Conservation (phyloP, 2,797 vertebrate species). For the Labroides dimidiatus region DNA sequence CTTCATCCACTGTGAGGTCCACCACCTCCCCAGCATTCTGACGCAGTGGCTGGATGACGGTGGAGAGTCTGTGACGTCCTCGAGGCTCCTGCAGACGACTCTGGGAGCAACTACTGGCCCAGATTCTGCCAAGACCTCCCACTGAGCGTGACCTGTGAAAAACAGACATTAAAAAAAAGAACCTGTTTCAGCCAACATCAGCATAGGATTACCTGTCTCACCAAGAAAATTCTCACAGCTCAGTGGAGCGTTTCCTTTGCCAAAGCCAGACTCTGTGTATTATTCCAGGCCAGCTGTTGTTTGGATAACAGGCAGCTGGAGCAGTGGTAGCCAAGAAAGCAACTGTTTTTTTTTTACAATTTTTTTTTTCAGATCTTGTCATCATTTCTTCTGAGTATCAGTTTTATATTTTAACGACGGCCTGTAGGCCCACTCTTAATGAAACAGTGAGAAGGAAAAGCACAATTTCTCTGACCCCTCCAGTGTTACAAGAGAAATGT, state of each 20-base stretch:
- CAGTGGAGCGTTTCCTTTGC: conserved; percentile 21
- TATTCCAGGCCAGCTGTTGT: conserved; percentile 16
- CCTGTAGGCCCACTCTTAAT: too few species aligned
- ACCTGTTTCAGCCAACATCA: conserved; percentile 23
- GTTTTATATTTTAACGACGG: too few species aligned
- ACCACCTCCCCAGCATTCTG: conserved; percentile 97
- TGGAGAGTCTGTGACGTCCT: conserved; percentile 92
- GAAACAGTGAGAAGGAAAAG: too few species aligned
- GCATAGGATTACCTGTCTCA: conserved; percentile 1
- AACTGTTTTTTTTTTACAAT: not conserved
- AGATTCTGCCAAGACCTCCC: conserved; percentile 90
- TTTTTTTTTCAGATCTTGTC: not conserved
- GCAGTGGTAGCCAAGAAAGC: not conserved
- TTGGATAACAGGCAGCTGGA: conserved; percentile 11
- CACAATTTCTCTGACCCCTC: too few species aligned
- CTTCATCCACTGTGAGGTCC: conserved; percentile 98
- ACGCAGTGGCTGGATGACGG: conserved; percentile 96
- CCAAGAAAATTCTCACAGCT: conserved; percentile 16
- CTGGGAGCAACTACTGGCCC: conserved; percentile 92
- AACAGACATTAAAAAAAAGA: conserved; percentile 33
- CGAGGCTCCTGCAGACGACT: conserved; percentile 90
- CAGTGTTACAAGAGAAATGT: too few species aligned
- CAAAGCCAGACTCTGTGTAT: conserved; percentile 20
- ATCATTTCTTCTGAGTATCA: not conserved
- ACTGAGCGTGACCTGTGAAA: conserved; percentile 91